Evolutionary conservation across 2,888 invertebrate species (phyloP), one percentile per base, ranked within the genome.

Genomic region (Andricus curvator): DNA sequence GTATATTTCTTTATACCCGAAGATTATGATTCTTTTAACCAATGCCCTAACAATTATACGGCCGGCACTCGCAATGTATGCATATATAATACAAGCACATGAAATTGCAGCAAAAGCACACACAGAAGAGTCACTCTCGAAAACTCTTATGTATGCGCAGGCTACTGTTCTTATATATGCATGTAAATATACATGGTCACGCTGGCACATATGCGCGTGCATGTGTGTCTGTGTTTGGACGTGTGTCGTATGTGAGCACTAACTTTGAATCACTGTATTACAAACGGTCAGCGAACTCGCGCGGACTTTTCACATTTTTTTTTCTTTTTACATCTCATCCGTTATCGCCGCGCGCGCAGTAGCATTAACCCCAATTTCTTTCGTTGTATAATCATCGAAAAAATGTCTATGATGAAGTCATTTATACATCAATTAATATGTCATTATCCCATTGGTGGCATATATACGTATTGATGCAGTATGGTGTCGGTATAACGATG

Each of bases 291-390:
- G 22, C 25, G 62, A 64, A 48, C 68, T 22, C 68, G 15, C 15
- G 22, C 33, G 22, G 41, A 48, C 68, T 68, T 41, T 68, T 68
- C 25, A n/a, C 41, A 2, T 9, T 41, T 78, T 67, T 67, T 80
- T 56, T 67, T 67, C 78, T 56, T 67, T 60, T 60, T 70, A 44
- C 15, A 41, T 25, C 22, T 60, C 74, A 64, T 64, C 62, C 25
- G 74, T 51, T 29, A 44, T 56, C 51, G 68, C 20, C n/a, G n/a
- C 29, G n/a, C 25, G 17, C 29, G 20, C 22, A 33, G 56, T 22
- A 11, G 25, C 25, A 64, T 48, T 22, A 70, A 37, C 70, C 44
- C 68, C 37, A 44, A 29, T 41, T 41, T 41, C n/a, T 68, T 33
- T 17, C 29, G 29, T 68, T 67, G 67, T 25, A 64, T 22, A 44